These are phyloP conservation scores for Euspilapteryx auroguttella DNA, from an alignment of 2,888 invertebrate genomes.

Conservation along the genomic window DNA sequence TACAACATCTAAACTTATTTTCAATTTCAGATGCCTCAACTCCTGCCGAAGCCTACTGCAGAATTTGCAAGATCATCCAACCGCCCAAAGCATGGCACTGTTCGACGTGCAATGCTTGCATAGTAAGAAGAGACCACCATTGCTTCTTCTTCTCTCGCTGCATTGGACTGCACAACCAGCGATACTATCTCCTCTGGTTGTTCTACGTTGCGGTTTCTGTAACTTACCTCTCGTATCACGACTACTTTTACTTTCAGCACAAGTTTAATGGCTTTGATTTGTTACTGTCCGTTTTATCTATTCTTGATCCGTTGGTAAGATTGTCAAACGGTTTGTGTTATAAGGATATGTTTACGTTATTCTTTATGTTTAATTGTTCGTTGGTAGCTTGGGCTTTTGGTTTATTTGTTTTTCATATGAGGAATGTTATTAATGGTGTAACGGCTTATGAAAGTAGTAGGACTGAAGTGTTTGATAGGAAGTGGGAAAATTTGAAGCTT, in stretches of 20 bases:
- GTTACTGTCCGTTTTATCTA: constrained; percentile 13
- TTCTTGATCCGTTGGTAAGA: constrained; percentile 21
- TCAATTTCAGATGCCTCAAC: no score
- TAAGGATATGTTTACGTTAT: constrained; percentile 19
- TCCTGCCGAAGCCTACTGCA: constrained; percentile 70
- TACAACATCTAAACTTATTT: no score
- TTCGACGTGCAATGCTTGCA: constrained; percentile 74
- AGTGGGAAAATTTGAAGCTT: constrained; percentile 64
- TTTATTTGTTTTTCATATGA: constrained; percentile 27
- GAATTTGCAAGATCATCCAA: constrained; percentile 67
- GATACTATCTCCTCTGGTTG: constrained; percentile 78
- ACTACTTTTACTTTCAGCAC: constrained; percentile 63
- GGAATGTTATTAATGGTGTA: constrained; percentile 51
- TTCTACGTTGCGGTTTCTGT: constrained; percentile 69
- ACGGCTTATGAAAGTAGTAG: constrained; percentile 44
- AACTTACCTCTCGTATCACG: constrained; percentile 66
- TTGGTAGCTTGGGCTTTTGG: constrained; percentile 18
- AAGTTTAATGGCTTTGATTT: constrained; percentile 17
- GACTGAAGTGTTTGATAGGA: no score
- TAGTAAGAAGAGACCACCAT: constrained; percentile 81
- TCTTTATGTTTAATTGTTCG: constrained; percentile 17
- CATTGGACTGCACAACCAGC: constrained; percentile 77
- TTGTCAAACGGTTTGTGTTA: constrained; percentile 10
- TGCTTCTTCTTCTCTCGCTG: constrained; percentile 84
- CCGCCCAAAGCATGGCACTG: constrained; percentile 88